Percentiles rank a stretch among this genome's conserved stretches.
phyloP scores from a whole-genome alignment of 2,797 vertebrate genomes.

The Enteromius thamalakanensis region DNA sequence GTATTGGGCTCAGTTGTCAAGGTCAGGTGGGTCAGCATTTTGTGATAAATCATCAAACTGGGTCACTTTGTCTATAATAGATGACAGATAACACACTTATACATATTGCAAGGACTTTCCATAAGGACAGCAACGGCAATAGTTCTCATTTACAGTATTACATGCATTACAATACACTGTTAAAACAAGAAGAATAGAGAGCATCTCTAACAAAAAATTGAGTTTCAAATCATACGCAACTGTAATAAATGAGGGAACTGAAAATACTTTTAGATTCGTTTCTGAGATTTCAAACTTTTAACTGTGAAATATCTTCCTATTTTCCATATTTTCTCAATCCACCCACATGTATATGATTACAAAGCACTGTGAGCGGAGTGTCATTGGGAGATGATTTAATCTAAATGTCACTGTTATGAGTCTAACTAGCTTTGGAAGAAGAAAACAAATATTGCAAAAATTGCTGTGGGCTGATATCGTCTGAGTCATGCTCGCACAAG shows the following conservation, averaged over 20 bases:
- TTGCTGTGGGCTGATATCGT: background rate
- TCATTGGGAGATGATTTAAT: conserved; percentile 11
- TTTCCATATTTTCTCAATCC: conserved; percentile 10
- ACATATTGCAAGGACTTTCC: background rate
- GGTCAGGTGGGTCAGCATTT: background rate
- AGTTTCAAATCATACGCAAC: background rate
- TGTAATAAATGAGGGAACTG: background rate
- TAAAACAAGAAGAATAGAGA: background rate
- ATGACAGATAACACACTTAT: background rate
- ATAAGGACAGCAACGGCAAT: background rate
- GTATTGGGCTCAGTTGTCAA: background rate
- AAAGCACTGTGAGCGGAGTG: background rate
- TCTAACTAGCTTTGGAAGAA: background rate
- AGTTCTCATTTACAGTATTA: background rate
- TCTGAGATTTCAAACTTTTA: background rate
- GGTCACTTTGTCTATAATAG: background rate
- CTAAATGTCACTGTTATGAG: background rate
- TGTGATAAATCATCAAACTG: background rate
- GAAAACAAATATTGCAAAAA: background rate
- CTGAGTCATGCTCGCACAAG: background rate
- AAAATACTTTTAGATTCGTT: background rate
- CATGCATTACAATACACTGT: background rate
- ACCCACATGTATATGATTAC: background rate
- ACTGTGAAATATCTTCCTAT: background rate
- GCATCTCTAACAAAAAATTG: background rate